These are phyloP conservation scores for Bufo gargarizans DNA, from an alignment of 2,113 vertebrate genomes.

Conservation along the genomic window DNA sequence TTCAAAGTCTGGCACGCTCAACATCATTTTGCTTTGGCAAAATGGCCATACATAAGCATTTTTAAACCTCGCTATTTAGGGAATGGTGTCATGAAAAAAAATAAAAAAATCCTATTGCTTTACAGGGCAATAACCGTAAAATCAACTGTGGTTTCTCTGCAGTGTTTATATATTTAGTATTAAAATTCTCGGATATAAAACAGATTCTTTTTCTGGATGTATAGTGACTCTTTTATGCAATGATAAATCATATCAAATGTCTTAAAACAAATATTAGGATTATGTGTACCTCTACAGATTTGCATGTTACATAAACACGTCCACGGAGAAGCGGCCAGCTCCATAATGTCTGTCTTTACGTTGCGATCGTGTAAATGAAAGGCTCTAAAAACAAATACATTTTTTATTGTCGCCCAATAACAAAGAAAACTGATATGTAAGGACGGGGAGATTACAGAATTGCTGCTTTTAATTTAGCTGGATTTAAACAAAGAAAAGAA, in stretches of 20 bases:
- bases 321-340: not conserved
- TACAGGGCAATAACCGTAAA: slow-evolving; percentile 55
- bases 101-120: slow-evolving; percentile 54
- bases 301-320: slow-evolving; percentile 49
- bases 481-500: slow-evolving; percentile 14
- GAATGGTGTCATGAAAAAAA: slow-evolving; percentile 53
- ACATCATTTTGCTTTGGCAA: slow-evolving; percentile 49
- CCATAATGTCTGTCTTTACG: slow-evolving; percentile 35
- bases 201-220: slow-evolving; percentile 54
- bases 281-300: slow-evolving; percentile 41
- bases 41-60: slow-evolving; percentile 53
- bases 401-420: slow-evolving; percentile 50
- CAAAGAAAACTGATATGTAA: not conserved
- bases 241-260: slow-evolving; percentile 56
- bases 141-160: slow-evolving; percentile 53
- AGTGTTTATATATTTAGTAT: slow-evolving; percentile 58
- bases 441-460: not conserved
- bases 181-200: slow-evolving; percentile 56
- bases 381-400: slow-evolving; percentile 48
- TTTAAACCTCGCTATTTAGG: slow-evolving; percentile 54
- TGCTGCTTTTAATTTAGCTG: slow-evolving; percentile 40
- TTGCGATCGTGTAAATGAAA: slow-evolving; percentile 33
- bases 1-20: slow-evolving; percentile 50
- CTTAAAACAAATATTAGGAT: slow-evolving; percentile 58
- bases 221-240: slow-evolving; percentile 44